phyloP scores from a whole-genome alignment of 2,797 vertebrate species.

The Sebastes flavidus region DNA sequence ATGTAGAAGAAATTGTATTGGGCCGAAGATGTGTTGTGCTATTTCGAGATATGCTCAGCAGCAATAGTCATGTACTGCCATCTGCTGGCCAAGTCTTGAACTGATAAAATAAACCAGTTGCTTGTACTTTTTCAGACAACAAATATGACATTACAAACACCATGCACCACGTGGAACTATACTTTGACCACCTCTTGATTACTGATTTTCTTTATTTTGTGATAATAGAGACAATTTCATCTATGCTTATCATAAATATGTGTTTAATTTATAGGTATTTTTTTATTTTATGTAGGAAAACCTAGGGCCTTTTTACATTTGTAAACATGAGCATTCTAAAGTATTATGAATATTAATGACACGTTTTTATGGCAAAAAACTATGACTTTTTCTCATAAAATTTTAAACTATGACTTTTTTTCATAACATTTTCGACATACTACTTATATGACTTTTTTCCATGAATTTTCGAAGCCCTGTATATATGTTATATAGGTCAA shows the following conservation, averaged over 20 bases:
- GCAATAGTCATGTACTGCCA: constrained; percentile 8
- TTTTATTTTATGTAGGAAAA: neutral
- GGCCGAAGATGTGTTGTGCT: accelerated
- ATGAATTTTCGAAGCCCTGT: too few relatives aligned
- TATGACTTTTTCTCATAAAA: too few relatives aligned
- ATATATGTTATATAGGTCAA: too few relatives aligned
- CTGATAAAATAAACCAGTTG: neutral
- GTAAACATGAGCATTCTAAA: neutral
- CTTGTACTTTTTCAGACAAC: neutral
- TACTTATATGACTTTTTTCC: too few relatives aligned
- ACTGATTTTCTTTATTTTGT: neutral
- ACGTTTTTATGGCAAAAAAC: neutral
- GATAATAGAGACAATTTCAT: neutral
- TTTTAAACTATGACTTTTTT: too few relatives aligned
- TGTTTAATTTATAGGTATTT: neutral
- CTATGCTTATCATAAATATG: neutral
- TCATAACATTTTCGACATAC: too few relatives aligned
- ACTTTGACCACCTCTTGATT: neutral
- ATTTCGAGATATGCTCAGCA: neutral
- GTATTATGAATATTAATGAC: neutral
- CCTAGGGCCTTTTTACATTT: neutral
- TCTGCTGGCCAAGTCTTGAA: constrained; percentile 34
- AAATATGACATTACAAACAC: neutral
- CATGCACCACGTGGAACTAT: too few relatives aligned
- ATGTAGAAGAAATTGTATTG: neutral